Base-by-base conservation (phyloP, 2,113 vertebrate species). In the Gyps fulvus region DNA sequence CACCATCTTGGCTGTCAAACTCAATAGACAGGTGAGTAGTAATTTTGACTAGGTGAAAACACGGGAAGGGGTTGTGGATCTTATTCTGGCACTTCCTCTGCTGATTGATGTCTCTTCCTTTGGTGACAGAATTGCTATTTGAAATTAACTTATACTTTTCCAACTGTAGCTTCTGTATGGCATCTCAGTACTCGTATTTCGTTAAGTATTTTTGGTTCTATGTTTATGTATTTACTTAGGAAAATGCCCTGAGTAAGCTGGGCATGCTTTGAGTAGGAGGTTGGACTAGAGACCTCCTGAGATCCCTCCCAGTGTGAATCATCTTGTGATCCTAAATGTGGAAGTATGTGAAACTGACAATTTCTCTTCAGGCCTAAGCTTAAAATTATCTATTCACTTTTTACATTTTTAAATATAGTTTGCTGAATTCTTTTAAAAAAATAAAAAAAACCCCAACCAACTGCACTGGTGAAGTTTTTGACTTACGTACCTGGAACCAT, bases 1-100 rank as follows among this genome's bases (percentile, higher is more conserved):
- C 98, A 99, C 99, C 45, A 99, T 99, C 74, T 98, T 99, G 98
- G 99, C 99, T 16, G 99, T 99, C 81, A 99, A 99, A 83, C 98
- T 99, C 59, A 99, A 99, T 78, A 98, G 99, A 96, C 99, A 99
- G 99, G 99, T 99, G 94, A 96, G 98, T 45, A n/a, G 16, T 36
- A 2, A 31, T 19, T 94, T 29, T 76, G 17, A n/a, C 10, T 3
- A 1, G 5, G 13, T 66, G 36, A 21, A 40, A 49, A 49, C 0
- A 1, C 0, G 36, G 72, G n/a, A 29, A 42, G 15, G 25, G 36
- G 3, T 65, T 72, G 7, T 67, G 27, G 52, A 18, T 71, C 62
- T 65, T 20, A 14, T 2, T 54, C 43, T 85, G n/a, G 18, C 16
- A 19, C 7, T 13, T 52, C 4, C 10, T 31, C n/a, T 54, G 16